Evolutionary conservation across 1,140 invertebrate genomes (phyloP), one percentile per base, ranked within the genome.

Genomic region (Ridgeia piscesae): DNA sequence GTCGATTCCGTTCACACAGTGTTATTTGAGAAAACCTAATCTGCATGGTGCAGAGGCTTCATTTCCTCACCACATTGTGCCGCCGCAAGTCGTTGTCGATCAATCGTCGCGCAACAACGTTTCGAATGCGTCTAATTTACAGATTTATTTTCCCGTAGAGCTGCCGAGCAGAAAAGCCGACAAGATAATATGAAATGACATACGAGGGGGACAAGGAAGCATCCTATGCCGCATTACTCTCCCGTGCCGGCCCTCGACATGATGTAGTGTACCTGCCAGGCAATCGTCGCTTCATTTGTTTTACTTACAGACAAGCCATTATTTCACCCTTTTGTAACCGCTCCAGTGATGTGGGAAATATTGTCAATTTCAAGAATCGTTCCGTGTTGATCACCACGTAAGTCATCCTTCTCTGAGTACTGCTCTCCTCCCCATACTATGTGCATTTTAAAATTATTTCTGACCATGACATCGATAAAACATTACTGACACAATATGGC

Each of bases 11-110:
- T 77, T 21, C 58, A 77, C 58, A 77, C 58, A 77, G 58, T 77
- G 27, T 77, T 77, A 77, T 77, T 77, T 77, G 58, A 77, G 58
- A 77, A 77, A 77, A 77, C 58, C 58, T 77, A 77, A 77, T 77
- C 58, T 77, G 58, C 58, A 77, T 21, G 58, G 58, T 31, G 27
- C 58, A 77, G 58, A 77, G 58, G 58, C 58, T 77, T 77, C 58
- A 77, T 77, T 77, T 77, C 58, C 58, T 77, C 14, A 21, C 58
- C 58, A 77, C 58, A 77, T 77, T 77, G 58, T 77, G 58, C 27
- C 27, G 58, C 58, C 58, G 2, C 58, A 77, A 77, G 58, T 77
- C 58, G 58, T 6, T 77, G 58, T 77, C 58, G 58, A 77, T 77
- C 58, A 77, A 77, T 77, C 58, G 17, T 77, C 27, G 58, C 14